Conservation (phyloP, 2,113 vertebrate species). For the Corydoras maculifer region DNA sequence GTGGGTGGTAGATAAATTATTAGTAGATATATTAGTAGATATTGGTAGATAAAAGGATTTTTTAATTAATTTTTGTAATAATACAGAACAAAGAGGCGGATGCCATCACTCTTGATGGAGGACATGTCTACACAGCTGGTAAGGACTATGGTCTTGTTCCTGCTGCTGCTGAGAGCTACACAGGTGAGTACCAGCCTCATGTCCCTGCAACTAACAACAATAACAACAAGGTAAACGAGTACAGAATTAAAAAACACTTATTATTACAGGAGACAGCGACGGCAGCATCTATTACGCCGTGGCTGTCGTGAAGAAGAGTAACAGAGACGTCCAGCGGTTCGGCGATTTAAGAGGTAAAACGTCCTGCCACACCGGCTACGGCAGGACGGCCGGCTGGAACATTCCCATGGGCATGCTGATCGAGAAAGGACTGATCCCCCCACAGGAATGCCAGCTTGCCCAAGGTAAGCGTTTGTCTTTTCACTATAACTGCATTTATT, state of each 20-base stretch:
- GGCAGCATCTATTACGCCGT: conserved; percentile 78
- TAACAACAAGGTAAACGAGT: too few relatives aligned
- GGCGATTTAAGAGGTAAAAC: conserved; percentile 70
- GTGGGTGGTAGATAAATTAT: too few relatives aligned
- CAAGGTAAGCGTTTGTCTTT: conserved; percentile 65
- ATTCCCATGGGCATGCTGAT: conserved; percentile 74
- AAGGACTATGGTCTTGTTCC: conserved; percentile 79
- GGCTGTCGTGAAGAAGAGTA: conserved; percentile 72
- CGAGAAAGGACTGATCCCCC: conserved; percentile 72
- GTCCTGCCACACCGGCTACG: conserved; percentile 82
- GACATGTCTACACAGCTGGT: conserved; percentile 83
- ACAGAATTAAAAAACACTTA: background rate
- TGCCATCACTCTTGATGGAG: conserved; percentile 75
- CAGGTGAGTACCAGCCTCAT: conserved; percentile 57
- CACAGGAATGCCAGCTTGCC: conserved; percentile 67
- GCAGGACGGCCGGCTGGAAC: conserved; percentile 81
- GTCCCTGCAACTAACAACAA: too few relatives aligned
- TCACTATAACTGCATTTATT: background rate
- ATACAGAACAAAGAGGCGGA: conserved; percentile 74
- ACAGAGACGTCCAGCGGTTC: conserved; percentile 65
- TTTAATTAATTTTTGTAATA: conserved; percentile 12
- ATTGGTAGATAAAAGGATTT: too few relatives aligned
- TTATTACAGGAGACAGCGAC: conserved; percentile 60
- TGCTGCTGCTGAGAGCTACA: conserved; percentile 82
- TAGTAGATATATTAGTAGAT: too few relatives aligned